A percentile compares a stretch with the other conserved stretches of the same genome.
Conservation (phyloP, 2,113 vertebrate species). For the Pandion haliaetus region DNA sequence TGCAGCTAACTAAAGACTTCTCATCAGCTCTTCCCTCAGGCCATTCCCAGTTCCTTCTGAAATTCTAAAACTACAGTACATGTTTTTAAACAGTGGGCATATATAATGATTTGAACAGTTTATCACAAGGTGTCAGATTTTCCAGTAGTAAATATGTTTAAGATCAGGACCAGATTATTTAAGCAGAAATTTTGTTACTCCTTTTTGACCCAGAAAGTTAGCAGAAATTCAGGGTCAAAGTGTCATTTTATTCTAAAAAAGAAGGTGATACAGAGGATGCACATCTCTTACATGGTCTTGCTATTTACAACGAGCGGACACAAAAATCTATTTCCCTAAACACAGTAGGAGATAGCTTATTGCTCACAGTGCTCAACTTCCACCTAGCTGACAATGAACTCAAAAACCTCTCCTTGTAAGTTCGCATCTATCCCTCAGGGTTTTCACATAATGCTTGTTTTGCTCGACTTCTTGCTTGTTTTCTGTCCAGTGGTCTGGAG, state of each 20-base stretch:
- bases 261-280: background rate
- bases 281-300: background rate
- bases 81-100: background rate
- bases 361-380: background rate
- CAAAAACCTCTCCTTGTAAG: background rate
- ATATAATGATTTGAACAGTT: background rate
- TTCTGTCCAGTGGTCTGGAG: background rate
- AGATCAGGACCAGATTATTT: background rate
- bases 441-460: background rate
- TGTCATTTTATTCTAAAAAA: background rate
- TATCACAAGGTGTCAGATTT: background rate
- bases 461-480: background rate
- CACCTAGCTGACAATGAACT: background rate
- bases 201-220: background rate
- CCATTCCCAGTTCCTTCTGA: background rate
- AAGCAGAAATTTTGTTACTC: background rate
- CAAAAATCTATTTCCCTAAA: constrained; percentile 8
- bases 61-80: background rate
- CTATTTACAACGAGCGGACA: background rate
- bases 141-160: background rate
- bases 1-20: background rate
- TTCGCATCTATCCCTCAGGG: background rate
- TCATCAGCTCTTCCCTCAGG: background rate
- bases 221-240: background rate
- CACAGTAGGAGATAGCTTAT: background rate